Conservation (phyloP, 2,888 invertebrate genomes). For the Agrochola macilenta region DNA sequence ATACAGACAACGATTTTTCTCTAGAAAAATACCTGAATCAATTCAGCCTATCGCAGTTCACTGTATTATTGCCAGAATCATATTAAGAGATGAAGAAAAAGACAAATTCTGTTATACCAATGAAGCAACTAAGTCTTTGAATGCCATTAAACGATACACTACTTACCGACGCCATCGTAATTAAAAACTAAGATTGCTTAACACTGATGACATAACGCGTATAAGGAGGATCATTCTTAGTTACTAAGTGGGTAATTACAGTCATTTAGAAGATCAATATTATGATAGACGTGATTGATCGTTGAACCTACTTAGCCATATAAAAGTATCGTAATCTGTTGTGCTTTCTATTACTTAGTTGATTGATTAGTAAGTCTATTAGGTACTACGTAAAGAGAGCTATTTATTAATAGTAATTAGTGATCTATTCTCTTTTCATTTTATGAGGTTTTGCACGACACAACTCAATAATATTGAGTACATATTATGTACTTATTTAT, state of each 20-base stretch:
- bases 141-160: background rate
- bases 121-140: background rate
- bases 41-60: background rate
- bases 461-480: background rate
- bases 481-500: no score
- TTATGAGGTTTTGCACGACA: background rate
- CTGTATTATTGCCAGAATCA: background rate
- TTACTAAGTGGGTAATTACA: constrained; percentile 17
- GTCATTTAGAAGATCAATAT: constrained; percentile 22
- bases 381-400: background rate
- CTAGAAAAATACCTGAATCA: background rate
- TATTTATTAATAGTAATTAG: background rate
- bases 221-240: background rate
- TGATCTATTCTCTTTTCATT: background rate
- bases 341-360: background rate
- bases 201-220: constrained; percentile 10
- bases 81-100: background rate
- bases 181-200: constrained; percentile 14
- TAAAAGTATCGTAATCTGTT: background rate
- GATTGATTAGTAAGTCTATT: background rate
- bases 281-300: constrained; percentile 12
- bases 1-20: background rate
- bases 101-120: background rate
- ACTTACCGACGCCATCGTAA: background rate
- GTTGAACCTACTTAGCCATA: background rate